Base-by-base conservation (phyloP, 2,113 vertebrate species). In the Oryzias melastigma region DNA sequence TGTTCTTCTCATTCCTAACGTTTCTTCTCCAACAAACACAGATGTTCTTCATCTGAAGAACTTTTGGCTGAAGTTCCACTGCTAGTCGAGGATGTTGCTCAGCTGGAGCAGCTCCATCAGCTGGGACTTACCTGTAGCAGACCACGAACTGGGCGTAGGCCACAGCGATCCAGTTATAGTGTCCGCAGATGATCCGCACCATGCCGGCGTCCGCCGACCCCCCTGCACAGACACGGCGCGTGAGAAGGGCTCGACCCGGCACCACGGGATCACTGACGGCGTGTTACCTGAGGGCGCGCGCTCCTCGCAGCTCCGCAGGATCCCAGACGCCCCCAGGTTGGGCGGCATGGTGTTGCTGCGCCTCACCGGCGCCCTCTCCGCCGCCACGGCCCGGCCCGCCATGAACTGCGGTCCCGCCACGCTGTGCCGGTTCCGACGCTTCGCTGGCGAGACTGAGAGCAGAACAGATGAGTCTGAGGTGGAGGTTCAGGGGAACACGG, bases 121-220 rank as follows among this genome's bases (percentile, higher is more conserved):
- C 14, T 44, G 0, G 0, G 0, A 5, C 52, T 58, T 12, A 95
- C 95, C 95, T 92, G 80, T 97, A 96, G 63, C 95, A 98, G 53
- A 95, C 94, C 1, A 98, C 93, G 61, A 97, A 97, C 71, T 97
- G 95, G 0, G 92, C 82, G 17, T 95, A 98, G 2, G 92, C 95
- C 86, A 95, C 93, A 0, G 95, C 93, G 4, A 98, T 95, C 95
- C 95, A 98, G 90, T 94, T 96, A 73, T 98, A 93, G 64, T 98
- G 95, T 1, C 95, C 95, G 0, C 94, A 95, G 43, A 97, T 85
- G 45, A 97, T 92, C 25, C 94, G 89, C 3, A 96, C 95, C 90
- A 95, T 88, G 6, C 95, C 95, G 0, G 94, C 87, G 24, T 97
- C 94, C 0, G 82, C 84, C 0, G 52, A 56, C 41, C 70, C 86